phyloP scores from a whole-genome alignment of 2,797 vertebrate genomes.

The Labeo calbasu region DNA sequence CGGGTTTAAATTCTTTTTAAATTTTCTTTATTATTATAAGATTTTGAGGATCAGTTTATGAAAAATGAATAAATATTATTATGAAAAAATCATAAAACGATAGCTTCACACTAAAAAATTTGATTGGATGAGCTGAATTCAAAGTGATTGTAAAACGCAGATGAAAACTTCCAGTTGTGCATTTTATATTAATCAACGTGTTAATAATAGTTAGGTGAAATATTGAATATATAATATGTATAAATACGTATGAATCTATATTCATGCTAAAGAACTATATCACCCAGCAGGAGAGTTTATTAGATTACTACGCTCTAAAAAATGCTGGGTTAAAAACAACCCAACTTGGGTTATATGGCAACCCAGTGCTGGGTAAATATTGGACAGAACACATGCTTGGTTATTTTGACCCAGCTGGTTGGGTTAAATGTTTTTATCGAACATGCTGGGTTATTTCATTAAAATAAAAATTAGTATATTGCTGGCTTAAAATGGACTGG shows the following conservation, averaged over 20 bases:
- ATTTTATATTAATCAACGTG: neutral
- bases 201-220: neutral
- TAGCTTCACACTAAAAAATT: neutral
- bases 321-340: too few relatives aligned
- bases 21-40: neutral
- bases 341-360: too few relatives aligned
- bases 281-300: neutral
- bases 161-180: neutral
- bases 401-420: too few relatives aligned
- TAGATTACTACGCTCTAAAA: neutral
- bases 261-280: neutral
- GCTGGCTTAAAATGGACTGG: too few relatives aligned
- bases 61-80: neutral
- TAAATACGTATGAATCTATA: neutral
- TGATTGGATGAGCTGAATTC: neutral
- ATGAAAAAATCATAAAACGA: neutral
- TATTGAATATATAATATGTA: neutral
- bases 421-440: too few relatives aligned
- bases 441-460: too few relatives aligned
- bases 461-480: too few relatives aligned
- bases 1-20: neutral
- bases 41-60: conserved; percentile 21
- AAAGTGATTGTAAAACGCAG: neutral
- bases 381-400: too few relatives aligned
- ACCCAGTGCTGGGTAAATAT: too few relatives aligned